Evolutionary conservation across 1,140 invertebrate genomes (phyloP).

Genomic region (Cotesia chilonis): DNA sequence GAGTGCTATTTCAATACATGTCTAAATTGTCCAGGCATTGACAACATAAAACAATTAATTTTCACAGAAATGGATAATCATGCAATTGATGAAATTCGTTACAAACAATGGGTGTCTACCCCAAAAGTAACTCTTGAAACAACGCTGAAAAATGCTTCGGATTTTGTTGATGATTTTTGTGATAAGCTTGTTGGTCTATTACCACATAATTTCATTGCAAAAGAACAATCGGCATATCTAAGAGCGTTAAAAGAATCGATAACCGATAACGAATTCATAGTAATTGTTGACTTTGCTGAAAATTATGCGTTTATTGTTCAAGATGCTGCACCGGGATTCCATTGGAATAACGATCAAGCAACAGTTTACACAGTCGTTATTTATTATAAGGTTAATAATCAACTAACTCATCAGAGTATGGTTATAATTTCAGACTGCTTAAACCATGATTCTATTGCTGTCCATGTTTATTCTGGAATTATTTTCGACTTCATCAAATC

Average conservation of each 20-base stretch:
- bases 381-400: conserved; percentile 16
- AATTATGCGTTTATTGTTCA: conserved; percentile 15
- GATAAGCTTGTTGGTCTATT: conserved; percentile 26
- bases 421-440: conserved; percentile 13
- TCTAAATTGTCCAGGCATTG: conserved; percentile 23
- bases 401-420: conserved; percentile 4
- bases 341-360: conserved; percentile 23
- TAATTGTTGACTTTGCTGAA: conserved; percentile 48
- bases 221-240: conserved; percentile 38
- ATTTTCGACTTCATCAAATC: background rate
- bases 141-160: background rate
- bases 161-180: conserved; percentile 37
- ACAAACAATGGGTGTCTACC: conserved; percentile 30
- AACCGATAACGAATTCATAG: conserved; percentile 31
- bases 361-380: conserved; percentile 17
- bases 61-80: conserved; percentile 21
- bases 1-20: conserved; percentile 29
- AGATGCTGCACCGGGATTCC: background rate
- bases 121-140: conserved; percentile 25
- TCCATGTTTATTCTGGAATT: background rate
- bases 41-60: conserved; percentile 15
- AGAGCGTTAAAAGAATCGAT: conserved; percentile 38
- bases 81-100: conserved; percentile 22
- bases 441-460: conserved; percentile 23
- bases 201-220: conserved; percentile 43